Conservation (phyloP, 2,888 invertebrate genomes). For the Syrista parreyssii region DNA sequence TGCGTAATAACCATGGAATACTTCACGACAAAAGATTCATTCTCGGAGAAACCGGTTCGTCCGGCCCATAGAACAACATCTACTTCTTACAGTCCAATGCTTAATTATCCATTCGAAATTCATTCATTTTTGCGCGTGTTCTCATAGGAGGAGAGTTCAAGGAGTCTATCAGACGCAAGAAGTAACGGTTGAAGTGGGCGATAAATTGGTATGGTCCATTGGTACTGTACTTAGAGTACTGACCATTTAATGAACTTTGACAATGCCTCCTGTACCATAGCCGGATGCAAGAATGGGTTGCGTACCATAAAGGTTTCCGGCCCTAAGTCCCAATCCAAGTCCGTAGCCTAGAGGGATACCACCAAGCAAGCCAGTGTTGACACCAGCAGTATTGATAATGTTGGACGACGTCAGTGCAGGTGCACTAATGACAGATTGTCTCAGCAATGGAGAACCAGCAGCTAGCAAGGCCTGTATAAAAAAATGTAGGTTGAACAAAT, state of each 20-base stretch:
- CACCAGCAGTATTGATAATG: conserved; percentile 23
- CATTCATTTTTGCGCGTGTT: background rate
- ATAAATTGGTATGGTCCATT: background rate
- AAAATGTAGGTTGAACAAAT: background rate
- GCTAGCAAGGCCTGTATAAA: conserved; percentile 29
- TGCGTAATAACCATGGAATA: background rate
- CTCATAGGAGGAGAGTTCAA: background rate
- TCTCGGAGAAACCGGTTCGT: conserved; percentile 11
- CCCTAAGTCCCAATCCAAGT: conserved; percentile 41
- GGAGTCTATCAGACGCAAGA: background rate
- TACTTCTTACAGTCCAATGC: conserved; percentile 3
- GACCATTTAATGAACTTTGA: conserved; percentile 36
- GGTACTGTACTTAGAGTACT: background rate
- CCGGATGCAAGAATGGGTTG: conserved; percentile 37
- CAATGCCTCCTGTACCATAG: conserved; percentile 35
- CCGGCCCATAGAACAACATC: conserved; percentile 6
- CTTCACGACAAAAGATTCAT: conserved; percentile 1
- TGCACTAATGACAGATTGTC: conserved; percentile 32
- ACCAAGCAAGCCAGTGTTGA: conserved; percentile 27
- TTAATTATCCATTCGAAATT: background rate
- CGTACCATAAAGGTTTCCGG: conserved; percentile 39
- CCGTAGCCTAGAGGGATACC: conserved; percentile 30
- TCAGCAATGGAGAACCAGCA: conserved; percentile 27
- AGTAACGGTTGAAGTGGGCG: background rate
- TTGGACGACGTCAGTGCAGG: conserved; percentile 31